Evolutionary conservation across 2,113 vertebrate genomes (phyloP).

Genomic region (Penelope pileata): DNA sequence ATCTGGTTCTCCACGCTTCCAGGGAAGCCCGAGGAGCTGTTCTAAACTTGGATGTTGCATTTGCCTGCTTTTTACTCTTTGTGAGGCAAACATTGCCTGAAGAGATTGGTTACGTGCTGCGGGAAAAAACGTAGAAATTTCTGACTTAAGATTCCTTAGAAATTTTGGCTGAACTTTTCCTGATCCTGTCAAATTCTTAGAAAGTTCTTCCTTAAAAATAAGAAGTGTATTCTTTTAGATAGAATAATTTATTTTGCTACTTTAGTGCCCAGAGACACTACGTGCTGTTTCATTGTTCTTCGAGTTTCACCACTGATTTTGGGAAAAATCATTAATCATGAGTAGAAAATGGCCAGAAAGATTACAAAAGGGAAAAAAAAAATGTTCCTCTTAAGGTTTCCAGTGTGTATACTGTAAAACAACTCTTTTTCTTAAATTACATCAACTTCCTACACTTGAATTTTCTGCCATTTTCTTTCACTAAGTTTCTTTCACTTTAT

Average conservation of each 20-base stretch:
- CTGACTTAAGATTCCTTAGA: background rate
- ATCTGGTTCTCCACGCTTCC: background rate
- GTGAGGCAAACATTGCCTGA: background rate
- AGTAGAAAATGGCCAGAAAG: background rate
- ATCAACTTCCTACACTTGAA: background rate
- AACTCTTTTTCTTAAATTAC: background rate
- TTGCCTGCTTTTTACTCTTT: background rate
- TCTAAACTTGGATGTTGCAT: background rate
- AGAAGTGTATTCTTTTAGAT: background rate
- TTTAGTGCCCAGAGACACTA: background rate
- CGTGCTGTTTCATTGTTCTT: background rate
- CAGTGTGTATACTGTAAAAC: background rate
- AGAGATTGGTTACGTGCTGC: fast-evolving
- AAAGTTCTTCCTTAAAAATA: background rate
- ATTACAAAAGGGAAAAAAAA: background rate
- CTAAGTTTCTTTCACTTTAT: too few species aligned
- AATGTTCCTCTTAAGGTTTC: background rate
- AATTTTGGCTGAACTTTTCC: background rate
- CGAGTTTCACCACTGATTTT: background rate
- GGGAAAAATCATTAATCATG: background rate
- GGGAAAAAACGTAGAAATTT: background rate
- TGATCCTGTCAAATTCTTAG: background rate
- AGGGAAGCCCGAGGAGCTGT: background rate
- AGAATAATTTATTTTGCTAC: background rate
- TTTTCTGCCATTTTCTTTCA: background rate